Base-by-base conservation (phyloP, 1,140 invertebrate genomes). In the Atta colombica region DNA sequence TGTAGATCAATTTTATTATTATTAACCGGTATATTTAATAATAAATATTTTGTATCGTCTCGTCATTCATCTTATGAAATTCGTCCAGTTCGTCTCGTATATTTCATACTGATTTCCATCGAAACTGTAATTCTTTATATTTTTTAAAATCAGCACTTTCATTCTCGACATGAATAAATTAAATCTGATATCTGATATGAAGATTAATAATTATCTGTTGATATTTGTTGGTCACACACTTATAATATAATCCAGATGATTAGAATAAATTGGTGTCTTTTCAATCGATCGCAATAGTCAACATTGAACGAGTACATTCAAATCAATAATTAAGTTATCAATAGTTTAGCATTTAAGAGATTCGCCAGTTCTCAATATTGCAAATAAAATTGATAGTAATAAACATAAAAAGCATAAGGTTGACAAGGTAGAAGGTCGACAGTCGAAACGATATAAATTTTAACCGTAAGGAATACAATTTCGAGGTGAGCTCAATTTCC, bases 21-120 rank as follows among this genome's bases (percentile, higher is more conserved):
- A 72, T 6, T 63, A 74, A 8, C 28, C 21, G 14, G 2, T 31
- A 12, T 35, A 51, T 82, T 53, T 72, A 71, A 2, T 60, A 49
- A 61, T 21, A 45, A 72, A 60, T 28, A 68, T 69, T 51, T 72
- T 45, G 10, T 31, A 10, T 31, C 18, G 39, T 78, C 18, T 66
- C 63, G 5, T 60, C 14, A n/a, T 60, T 3, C 35, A 39, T 31
- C 60, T 60, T 53, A 53, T 6, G 49, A 82, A 45, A 72, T 45
- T 84, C 39, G 80, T 84, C 80, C 25, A 84, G 69, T 84, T 61
- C 14, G 80, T 84, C 39, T 84, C 12, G 69, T 81, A 69, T 71
- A 31, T 45, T 45, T 72, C 77, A 2, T 39, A 71, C 2, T 39
- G 31, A 61, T 74, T 81, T 61, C n/a, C 25, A 39, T 77, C 39